Conservation (phyloP, 37 sponge, comb jelly and placozoan species). For the Bolinopsis microptera region DNA sequence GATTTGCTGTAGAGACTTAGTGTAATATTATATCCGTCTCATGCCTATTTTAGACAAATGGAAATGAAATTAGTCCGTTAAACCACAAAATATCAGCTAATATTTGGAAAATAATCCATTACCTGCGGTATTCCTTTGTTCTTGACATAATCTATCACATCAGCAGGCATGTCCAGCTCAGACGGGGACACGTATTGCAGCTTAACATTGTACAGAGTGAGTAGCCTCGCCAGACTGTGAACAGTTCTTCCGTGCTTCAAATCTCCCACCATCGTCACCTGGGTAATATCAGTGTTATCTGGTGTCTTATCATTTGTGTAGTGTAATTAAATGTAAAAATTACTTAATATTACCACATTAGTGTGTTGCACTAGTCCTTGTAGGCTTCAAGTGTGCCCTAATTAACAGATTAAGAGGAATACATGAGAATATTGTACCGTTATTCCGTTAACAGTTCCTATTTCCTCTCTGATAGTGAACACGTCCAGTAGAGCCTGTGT, state of each 20-base stretch:
- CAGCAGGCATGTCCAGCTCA: conserved; percentile 83
- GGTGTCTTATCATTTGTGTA: too few relatives aligned
- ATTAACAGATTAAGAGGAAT: too few relatives aligned
- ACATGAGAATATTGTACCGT: too few relatives aligned
- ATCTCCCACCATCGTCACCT: conserved; percentile 99
- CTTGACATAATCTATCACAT: conserved; percentile 73
- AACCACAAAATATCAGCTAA: too few relatives aligned
- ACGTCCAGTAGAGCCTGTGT: conserved; percentile 97
- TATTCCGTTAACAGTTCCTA: conserved; percentile 96
- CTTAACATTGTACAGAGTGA: conserved; percentile 81
- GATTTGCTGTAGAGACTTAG: background rate
- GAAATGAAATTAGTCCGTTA: too few relatives aligned
- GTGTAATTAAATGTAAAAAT: background rate
- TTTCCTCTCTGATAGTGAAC: conserved; percentile 98
- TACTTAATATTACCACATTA: background rate
- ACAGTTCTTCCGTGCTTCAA: conserved; percentile 98
- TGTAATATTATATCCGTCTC: background rate
- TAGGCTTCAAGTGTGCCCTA: too few relatives aligned
- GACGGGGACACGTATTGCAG: conserved; percentile 88
- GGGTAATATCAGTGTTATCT: background rate
- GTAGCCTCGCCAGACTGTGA: conserved; percentile 92
- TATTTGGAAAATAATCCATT: too few relatives aligned
- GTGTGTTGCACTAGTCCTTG: background rate
- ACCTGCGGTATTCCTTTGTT: conserved; percentile 81
- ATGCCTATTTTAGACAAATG: too few relatives aligned